These are phyloP conservation scores for Chaetorhynchus papuensis DNA, from an alignment of 2,113 vertebrate species.

Conservation along the genomic window DNA sequence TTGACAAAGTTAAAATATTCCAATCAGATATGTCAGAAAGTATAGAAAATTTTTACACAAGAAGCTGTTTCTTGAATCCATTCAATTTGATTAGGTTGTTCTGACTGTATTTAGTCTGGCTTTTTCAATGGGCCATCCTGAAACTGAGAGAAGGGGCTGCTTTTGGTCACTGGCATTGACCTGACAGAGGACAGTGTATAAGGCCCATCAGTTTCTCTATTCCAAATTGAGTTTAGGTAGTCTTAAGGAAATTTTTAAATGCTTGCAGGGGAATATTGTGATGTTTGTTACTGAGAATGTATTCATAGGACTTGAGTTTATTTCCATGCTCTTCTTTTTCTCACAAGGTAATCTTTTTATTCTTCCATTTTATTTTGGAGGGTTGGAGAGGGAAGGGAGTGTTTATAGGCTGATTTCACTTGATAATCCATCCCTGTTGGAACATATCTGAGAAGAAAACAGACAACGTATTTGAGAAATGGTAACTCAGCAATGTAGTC, in stretches of 20 bases:
- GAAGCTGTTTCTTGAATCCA: neutral
- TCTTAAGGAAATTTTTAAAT: neutral
- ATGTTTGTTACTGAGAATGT: neutral
- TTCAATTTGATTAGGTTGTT: neutral
- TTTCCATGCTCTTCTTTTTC: neutral
- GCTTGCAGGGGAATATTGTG: neutral
- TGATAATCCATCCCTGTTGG: neutral
- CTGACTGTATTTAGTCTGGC: neutral
- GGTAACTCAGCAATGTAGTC: neutral
- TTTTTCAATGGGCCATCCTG: neutral
- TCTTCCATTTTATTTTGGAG: neutral
- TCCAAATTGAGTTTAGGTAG: neutral
- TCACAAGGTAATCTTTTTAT: neutral
- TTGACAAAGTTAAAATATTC: neutral
- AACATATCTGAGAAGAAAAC: neutral
- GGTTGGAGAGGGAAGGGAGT: fast-evolving
- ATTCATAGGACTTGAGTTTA: neutral
- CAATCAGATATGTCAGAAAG: neutral
- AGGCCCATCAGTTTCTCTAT: neutral
- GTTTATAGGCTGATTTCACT: neutral
- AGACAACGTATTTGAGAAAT: neutral
- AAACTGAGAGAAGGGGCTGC: neutral
- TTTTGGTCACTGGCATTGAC: neutral
- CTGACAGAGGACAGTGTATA: neutral
- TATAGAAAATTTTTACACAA: neutral